Conservation (phyloP, 2,113 vertebrate genomes). For the Nyctereutes procyonoides region DNA sequence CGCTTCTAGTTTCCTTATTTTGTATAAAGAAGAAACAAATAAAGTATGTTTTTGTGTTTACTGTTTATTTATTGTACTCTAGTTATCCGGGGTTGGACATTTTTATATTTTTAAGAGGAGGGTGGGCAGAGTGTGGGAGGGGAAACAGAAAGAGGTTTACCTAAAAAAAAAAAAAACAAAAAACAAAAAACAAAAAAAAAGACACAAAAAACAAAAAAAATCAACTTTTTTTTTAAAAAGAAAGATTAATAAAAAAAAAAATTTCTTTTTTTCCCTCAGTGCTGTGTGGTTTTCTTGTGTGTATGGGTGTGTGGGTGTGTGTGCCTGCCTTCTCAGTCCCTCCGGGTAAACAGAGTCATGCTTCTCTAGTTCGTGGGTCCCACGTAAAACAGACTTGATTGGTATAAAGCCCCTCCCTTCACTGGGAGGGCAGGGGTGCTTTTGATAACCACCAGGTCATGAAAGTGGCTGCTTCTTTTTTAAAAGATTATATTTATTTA, state of each 20-base stretch:
- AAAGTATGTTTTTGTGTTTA: slow-evolving; percentile 92
- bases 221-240: slow-evolving; percentile 77
- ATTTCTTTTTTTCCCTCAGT: slow-evolving; percentile 71
- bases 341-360: not conserved
- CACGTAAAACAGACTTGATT: not conserved
- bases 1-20: slow-evolving; percentile 93
- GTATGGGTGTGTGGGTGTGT: not conserved
- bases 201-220: not conserved
- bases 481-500: not conserved
- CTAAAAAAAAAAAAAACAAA: slow-evolving; percentile 54
- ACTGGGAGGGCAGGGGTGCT: too few relatives aligned
- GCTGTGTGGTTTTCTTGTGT: slow-evolving; percentile 52
- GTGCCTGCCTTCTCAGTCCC: not conserved
- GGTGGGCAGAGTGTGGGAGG: slow-evolving; percentile 63
- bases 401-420: not conserved
- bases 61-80: slow-evolving; percentile 91
- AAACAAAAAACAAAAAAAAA: too few relatives aligned
- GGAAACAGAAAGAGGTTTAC: slow-evolving; percentile 78
- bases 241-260: slow-evolving; percentile 81
- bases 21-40: slow-evolving; percentile 92
- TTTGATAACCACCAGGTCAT: not conserved
- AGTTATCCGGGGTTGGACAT: slow-evolving; percentile 82
- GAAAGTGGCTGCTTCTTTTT: not conserved
- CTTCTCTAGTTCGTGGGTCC: not conserved
- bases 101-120: slow-evolving; percentile 85